A percentile compares a stretch with the other conserved stretches of the same genome.
phyloP scores from a whole-genome alignment of 1,140 invertebrate genomes.

The Ceratina japonica region DNA sequence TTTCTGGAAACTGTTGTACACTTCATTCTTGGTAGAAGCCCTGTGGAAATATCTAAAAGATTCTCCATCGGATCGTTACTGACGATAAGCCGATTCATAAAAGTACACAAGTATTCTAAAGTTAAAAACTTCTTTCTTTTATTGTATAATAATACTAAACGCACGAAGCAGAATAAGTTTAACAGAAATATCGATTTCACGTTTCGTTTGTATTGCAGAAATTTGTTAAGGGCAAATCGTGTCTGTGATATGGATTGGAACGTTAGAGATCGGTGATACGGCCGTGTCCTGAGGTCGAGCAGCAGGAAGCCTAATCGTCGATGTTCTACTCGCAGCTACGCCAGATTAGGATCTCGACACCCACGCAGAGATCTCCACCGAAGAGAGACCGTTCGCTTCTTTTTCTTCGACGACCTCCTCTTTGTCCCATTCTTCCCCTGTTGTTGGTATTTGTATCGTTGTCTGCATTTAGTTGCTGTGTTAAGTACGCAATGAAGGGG shows the following conservation, averaged over 20 bases:
- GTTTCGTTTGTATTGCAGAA: background rate
- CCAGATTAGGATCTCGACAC: constrained; percentile 56
- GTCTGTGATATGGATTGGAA: too few species aligned
- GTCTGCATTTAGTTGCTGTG: constrained; percentile 51
- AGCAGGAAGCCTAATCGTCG: constrained; percentile 51
- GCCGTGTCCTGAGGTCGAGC: constrained; percentile 14
- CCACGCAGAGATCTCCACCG: constrained; percentile 18
- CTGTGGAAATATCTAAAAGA: too few species aligned
- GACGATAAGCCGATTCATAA: too few species aligned
- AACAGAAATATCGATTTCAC: background rate
- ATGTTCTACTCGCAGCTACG: constrained; percentile 49
- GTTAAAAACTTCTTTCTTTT: too few species aligned
- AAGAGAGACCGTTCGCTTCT: constrained; percentile 2
- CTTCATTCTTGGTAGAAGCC: background rate
- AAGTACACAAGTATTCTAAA: too few species aligned
- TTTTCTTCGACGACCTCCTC: background rate
- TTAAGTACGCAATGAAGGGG: constrained; percentile 53
- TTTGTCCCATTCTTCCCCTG: background rate
- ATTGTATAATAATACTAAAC: too few species aligned
- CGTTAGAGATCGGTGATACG: background rate
- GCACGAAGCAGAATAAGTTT: too few species aligned
- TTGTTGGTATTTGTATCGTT: constrained; percentile 12
- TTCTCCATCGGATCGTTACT: too few species aligned
- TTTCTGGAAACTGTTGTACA: constrained; percentile 38
- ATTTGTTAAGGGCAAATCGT: too few species aligned